These are phyloP conservation scores for Steinernema scapterisci DNA, from an alignment of 2,888 invertebrate species.

Conservation along the genomic window DNA sequence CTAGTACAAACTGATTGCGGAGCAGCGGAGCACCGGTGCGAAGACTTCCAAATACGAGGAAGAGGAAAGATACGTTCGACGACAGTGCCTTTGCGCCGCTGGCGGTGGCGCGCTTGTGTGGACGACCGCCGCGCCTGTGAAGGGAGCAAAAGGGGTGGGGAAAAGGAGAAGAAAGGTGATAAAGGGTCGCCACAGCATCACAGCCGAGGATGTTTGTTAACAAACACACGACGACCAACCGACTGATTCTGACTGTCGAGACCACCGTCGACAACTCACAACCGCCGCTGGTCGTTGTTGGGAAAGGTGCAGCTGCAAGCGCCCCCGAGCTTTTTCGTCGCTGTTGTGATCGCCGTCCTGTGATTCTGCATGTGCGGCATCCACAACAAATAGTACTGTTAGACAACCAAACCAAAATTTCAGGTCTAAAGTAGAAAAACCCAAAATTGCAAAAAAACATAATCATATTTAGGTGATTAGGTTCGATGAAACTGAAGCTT, in stretches of 20 bases:
- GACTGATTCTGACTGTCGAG: conserved; percentile 6
- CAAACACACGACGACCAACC: background rate
- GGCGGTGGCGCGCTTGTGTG: conserved; percentile 9
- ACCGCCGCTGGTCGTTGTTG: too few relatives aligned
- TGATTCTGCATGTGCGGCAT: too few relatives aligned
- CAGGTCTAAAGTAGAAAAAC: background rate
- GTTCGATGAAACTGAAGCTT: too few relatives aligned
- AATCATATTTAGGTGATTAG: background rate
- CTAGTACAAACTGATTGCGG: too few relatives aligned
- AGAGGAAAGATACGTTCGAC: background rate
- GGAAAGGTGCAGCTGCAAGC: too few relatives aligned
- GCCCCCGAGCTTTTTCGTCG: too few relatives aligned
- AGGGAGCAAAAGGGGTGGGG: background rate
- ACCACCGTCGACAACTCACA: background rate
- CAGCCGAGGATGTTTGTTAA: conserved; percentile 9
- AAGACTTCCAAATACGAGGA: background rate
- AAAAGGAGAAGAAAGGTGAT: conserved; percentile 17
- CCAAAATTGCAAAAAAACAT: background rate
- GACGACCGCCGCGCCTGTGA: background rate
- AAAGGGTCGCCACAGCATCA: conserved; percentile 25
- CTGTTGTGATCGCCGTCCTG: too few relatives aligned
- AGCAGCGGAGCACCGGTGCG: background rate
- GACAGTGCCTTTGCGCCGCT: conserved; percentile 1
- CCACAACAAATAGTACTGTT: too few relatives aligned
- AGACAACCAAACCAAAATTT: too few relatives aligned